Base-by-base conservation (phyloP, 2,888 invertebrate species). In the Entomobrya multifasciata region DNA sequence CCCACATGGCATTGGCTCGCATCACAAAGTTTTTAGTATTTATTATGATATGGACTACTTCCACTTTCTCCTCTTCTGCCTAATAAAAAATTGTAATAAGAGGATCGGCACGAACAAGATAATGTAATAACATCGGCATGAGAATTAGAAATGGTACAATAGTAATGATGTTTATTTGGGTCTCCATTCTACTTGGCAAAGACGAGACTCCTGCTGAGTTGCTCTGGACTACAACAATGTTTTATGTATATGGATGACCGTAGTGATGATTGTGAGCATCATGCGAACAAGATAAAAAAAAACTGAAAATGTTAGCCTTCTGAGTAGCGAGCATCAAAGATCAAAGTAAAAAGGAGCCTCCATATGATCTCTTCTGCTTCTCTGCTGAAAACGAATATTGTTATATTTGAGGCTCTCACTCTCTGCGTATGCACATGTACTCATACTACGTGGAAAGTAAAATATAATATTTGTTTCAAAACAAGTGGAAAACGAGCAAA, bases 151-250 rank as follows among this genome's bases (percentile, higher is more conserved):
- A 76, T 65, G 47, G 82, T 82, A 60, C 74, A 82, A 82, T 74
- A 81, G 81, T 70, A 70, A 81, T 81, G 70, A 81, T 72, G 81
- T 81, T 81, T 81, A 81, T 81, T 72, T 70, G 81, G 81, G 81
- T 72, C 81, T 70, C 70, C 36, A 44, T 70, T 70, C 57, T 57
- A 81, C 55, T 81, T 81, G 81, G 81, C 81, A 81, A 81, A 70
- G 81, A 81, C 70, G 81, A 52, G 41, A 70, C 55, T 81, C 81
- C 81, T 72, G 70, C 81, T 81, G 81, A 25, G 52, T 41, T 25
- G 57, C 49, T n/a, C n/a, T 72, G 49, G 72, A 72, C 49, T 72
- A 22, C 10, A 62, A 79, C 62, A 76, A 76, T 76, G 57, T 57
- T 72, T 72, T 72, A 72, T n/a, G n/a, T n/a, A n/a, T 72, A 72